Conservation (phyloP, 35 echinoderm and acorn worm species). For the Ophioderma brevispina region DNA sequence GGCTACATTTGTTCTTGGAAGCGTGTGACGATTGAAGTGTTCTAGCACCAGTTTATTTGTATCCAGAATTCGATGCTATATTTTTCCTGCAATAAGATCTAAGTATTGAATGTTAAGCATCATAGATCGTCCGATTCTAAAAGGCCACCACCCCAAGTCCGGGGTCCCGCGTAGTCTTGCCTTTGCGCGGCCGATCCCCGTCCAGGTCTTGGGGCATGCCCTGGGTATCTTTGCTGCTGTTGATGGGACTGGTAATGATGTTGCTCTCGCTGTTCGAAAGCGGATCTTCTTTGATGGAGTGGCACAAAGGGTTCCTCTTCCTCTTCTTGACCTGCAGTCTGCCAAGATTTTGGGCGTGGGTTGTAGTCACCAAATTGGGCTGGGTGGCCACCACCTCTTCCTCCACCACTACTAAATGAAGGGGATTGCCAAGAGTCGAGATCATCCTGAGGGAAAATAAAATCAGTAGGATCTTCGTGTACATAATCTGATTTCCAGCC, state of each 20-base stretch:
- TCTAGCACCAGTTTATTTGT: too few relatives aligned
- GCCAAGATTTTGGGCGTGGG: slow-evolving; percentile 12
- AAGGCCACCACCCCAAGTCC: neutral
- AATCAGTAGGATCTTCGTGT: neutral
- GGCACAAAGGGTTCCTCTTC: neutral
- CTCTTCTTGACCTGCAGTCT: neutral
- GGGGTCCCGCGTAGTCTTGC: neutral
- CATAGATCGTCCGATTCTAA: neutral
- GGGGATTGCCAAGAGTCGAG: neutral
- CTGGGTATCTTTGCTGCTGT: neutral
- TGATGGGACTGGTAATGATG: neutral
- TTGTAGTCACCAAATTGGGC: neutral
- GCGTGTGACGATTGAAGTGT: too few relatives aligned
- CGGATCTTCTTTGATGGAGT: neutral
- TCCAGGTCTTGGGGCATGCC: neutral
- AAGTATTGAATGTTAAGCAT: neutral
- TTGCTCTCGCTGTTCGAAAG: neutral
- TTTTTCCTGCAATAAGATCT: too few relatives aligned
- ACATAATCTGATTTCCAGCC: slow-evolving; percentile 8
- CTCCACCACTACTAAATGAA: slow-evolving; percentile 5
- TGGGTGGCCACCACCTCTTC: neutral
- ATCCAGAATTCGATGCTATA: too few relatives aligned
- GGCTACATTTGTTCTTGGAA: too few relatives aligned
- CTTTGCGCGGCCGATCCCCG: neutral
- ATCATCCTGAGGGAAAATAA: neutral